Evolutionary conservation across 2,113 vertebrate species (phyloP), one percentile per base, ranked within the genome.

Genomic region (Scomber japonicus): DNA sequence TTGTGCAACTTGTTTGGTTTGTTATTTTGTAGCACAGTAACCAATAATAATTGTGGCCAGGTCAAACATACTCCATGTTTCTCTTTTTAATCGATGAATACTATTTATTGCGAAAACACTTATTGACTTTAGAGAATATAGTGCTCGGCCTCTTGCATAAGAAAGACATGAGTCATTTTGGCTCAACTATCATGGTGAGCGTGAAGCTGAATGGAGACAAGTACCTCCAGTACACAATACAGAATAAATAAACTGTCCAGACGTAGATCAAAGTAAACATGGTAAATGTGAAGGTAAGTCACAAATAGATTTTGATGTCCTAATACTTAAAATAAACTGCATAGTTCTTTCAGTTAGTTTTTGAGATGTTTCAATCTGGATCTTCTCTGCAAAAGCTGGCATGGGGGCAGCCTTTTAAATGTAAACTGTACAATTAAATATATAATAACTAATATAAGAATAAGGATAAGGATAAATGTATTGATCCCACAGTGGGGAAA

Each of bases 241-340:
- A 70, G 13, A 62, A 24, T 46, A 83, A 59, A 84, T 49, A 75
- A 82, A 71, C 24, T 15, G 27, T 55, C 8, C 44, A 17, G 48
- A 60, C 19, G 27, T 53, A 17, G 44, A 12, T 56, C n/a, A 62
- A 63, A 78, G 78, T 64, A 64, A 57, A 74, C 67, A 61, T 19
- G 63, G 1, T 31, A 55, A 54, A 8, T 10, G 13, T 31, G 44
- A 21, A 1, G 1, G 15, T 10, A 49, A 14, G 8, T 4, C 17
- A 55, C 1, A 5, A 49, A 3, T 49, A 0, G 1, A 5, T 40
- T 46, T 60, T 17, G 5, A 0, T 45, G 62, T 72, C n/a, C 21
- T 65, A n/a, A 15, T 11, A 21, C 21, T 46, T 4, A 55, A 48
- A 62, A 35, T 40, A n/a, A 4, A 70, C 13, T 21, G 10, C 35